Percentiles rank a stretch among this genome's conserved stretches.
Conservation (phyloP, 2,888 invertebrate genomes). For the Scaptomyza parva region DNA sequence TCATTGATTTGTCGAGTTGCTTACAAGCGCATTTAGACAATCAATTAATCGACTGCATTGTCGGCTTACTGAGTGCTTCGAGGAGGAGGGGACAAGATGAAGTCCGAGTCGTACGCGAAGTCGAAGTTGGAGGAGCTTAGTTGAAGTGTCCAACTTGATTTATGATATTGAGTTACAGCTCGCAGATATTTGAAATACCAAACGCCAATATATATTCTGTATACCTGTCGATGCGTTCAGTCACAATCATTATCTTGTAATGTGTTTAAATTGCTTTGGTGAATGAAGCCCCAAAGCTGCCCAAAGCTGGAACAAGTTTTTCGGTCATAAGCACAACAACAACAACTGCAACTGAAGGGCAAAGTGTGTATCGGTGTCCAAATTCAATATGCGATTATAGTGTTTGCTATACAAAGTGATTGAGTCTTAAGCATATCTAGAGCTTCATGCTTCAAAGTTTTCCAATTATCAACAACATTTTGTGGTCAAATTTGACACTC, state of each 20-base stretch:
- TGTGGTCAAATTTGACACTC: conserved; percentile 16
- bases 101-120: neutral
- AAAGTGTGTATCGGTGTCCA: conserved; percentile 8
- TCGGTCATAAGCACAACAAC: conserved; percentile 8
- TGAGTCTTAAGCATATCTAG: conserved; percentile 34
- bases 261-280: conserved; percentile 38
- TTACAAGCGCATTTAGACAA: conserved; percentile 82
- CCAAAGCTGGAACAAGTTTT: conserved; percentile 17
- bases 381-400: conserved; percentile 49
- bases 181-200: conserved; percentile 62
- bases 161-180: conserved; percentile 69
- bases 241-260: conserved; percentile 26
- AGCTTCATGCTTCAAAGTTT: conserved; percentile 36
- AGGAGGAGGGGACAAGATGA: neutral
- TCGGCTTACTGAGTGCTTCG: conserved; percentile 42
- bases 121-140: conserved; percentile 40
- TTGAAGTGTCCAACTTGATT: conserved; percentile 70
- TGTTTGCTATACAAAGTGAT: conserved; percentile 34
- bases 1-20: conserved; percentile 78
- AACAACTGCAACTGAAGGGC: conserved; percentile 16
- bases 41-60: conserved; percentile 75
- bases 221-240: conserved; percentile 29
- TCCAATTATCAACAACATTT: conserved; percentile 14
- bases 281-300: conserved; percentile 55
- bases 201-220: conserved; percentile 1